Conservation (phyloP, 1,140 invertebrate species). For the Thaumatotibia leucotreta region DNA sequence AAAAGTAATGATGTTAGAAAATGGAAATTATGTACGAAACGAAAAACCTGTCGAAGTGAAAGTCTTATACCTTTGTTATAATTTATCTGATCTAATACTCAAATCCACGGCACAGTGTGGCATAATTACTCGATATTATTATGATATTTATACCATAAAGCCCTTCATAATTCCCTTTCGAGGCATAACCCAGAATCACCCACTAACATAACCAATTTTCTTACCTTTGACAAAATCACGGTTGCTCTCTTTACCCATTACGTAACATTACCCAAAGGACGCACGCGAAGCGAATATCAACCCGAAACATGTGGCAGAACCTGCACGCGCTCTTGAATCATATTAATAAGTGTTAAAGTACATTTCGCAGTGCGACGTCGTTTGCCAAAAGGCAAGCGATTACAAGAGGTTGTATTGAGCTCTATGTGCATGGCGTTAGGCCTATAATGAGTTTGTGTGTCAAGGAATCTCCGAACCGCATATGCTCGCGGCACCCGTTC, state of each 20-base stretch:
- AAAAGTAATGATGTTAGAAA: too few relatives aligned
- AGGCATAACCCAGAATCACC: conserved; percentile 52
- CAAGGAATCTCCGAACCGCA: conserved; percentile 30
- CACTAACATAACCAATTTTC: conserved; percentile 71
- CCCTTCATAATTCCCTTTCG: conserved; percentile 45
- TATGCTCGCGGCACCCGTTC: conserved; percentile 44
- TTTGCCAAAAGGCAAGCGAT: conserved; percentile 38
- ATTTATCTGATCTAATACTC: too few relatives aligned
- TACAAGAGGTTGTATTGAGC: conserved; percentile 42
- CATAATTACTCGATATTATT: background rate
- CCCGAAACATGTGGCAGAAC: conserved; percentile 32
- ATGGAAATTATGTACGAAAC: too few relatives aligned
- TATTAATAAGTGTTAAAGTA: conserved; percentile 52
- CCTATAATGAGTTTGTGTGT: conserved; percentile 47
- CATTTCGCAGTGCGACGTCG: conserved; percentile 34
- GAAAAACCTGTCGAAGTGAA: too few relatives aligned
- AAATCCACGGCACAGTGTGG: too few relatives aligned
- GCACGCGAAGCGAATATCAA: conserved; percentile 55
- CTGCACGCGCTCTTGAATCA: conserved; percentile 37
- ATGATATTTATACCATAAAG: background rate
- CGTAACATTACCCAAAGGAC: conserved; percentile 73
- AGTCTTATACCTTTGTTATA: too few relatives aligned
- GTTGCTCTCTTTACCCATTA: conserved; percentile 59
- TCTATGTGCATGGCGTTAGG: conserved; percentile 44
- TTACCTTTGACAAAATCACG: conserved; percentile 75